Evolutionary conservation across 2,797 vertebrate species (phyloP).

Genomic region (Ptychobarbus kaznakovi): DNA sequence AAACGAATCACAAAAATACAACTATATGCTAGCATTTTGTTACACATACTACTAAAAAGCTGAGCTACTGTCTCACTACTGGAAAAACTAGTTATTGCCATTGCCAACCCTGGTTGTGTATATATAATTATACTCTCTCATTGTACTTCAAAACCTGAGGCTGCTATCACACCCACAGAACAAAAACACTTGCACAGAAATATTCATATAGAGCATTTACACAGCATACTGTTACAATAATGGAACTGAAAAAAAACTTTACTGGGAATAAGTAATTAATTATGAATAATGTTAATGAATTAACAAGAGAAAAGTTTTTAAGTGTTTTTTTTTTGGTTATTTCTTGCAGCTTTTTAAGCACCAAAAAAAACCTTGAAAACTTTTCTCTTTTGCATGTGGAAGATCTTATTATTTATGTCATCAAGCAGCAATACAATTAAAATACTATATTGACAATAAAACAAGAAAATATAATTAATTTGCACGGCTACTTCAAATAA

Average conservation of each 20-base stretch:
- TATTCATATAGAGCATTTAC: background rate
- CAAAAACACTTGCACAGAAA: slow-evolving; percentile 4
- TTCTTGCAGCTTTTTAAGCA: background rate
- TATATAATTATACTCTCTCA: background rate
- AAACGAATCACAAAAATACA: background rate
- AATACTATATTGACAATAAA: background rate
- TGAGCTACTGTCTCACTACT: background rate
- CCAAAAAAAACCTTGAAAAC: no score
- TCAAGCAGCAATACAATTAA: background rate
- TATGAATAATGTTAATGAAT: no score
- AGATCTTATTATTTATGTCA: background rate
- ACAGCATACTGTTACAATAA: background rate
- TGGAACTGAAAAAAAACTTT: background rate
- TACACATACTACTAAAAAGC: background rate
- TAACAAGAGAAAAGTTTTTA: background rate
- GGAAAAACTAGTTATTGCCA: background rate
- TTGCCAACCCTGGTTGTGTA: background rate
- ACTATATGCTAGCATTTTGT: background rate
- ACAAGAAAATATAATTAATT: background rate
- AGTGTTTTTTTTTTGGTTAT: background rate
- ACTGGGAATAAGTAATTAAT: no score
- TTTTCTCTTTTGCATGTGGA: no score
- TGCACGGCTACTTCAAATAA: background rate
- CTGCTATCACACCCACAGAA: background rate
- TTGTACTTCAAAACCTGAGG: slow-evolving; percentile 2